Percentiles rank a stretch among this genome's conserved stretches.
Evolutionary conservation across 2,797 vertebrate genomes (phyloP).

Genomic region (Chromobotia macracanthus): DNA sequence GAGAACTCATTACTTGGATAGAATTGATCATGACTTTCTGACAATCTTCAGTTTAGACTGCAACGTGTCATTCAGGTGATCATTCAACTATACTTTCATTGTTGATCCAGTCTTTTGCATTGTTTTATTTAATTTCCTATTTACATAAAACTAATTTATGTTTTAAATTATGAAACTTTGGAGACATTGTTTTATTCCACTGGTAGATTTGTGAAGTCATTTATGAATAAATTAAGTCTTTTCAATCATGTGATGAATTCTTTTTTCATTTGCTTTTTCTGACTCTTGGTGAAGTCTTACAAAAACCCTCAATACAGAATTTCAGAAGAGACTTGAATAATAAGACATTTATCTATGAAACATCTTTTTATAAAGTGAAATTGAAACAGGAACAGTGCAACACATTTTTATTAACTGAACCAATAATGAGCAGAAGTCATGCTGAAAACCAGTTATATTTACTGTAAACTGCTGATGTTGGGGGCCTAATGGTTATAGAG

Average conservation of each 20-base stretch:
- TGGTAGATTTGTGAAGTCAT: slow-evolving; percentile 74
- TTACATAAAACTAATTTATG: slow-evolving; percentile 84
- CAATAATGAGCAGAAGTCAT: not conserved
- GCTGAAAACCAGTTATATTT: not conserved
- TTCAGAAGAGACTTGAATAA: not conserved
- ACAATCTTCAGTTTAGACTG: slow-evolving; percentile 25
- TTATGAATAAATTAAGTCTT: slow-evolving; percentile 80
- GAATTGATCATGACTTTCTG: slow-evolving; percentile 26
- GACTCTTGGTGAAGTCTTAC: slow-evolving; percentile 68
- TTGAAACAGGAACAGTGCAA: not conserved
- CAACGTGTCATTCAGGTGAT: slow-evolving; percentile 47
- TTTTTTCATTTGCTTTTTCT: slow-evolving; percentile 67
- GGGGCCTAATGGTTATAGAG: no score
- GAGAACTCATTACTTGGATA: slow-evolving; percentile 31
- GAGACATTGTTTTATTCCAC: slow-evolving; percentile 73
- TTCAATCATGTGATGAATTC: slow-evolving; percentile 71
- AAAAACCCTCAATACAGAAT: not conserved
- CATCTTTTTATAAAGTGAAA: not conserved
- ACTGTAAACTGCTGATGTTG: not conserved
- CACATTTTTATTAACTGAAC: not conserved
- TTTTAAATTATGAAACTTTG: slow-evolving; percentile 81
- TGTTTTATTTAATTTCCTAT: slow-evolving; percentile 84
- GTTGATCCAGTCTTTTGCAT: slow-evolving; percentile 66
- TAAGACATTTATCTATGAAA: not conserved
- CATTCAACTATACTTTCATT: slow-evolving; percentile 49